Conservation (phyloP, 2,888 invertebrate genomes). For the Apantesis nais region DNA sequence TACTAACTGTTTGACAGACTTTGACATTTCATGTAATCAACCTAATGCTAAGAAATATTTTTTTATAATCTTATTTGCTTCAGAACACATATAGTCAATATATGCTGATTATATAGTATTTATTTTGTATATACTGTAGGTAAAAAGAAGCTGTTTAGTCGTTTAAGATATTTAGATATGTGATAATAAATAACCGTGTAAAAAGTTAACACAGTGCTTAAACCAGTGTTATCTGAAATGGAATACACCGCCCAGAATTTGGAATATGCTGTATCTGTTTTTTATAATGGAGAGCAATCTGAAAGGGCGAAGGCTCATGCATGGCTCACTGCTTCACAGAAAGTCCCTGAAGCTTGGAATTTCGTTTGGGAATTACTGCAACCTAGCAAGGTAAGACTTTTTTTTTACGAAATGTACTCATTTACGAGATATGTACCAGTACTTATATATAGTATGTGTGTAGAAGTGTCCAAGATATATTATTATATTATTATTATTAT, state of each 20-base stretch:
- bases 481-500: too few species aligned
- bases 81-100: neutral
- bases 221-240: slow-evolving; percentile 65
- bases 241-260: slow-evolving; percentile 88
- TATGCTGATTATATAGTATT: slow-evolving; percentile 4
- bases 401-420: neutral
- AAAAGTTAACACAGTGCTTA: neutral
- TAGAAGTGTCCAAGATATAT: too few species aligned
- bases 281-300: slow-evolving; percentile 86
- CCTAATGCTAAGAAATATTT: neutral
- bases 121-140: neutral
- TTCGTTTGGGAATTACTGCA: slow-evolving; percentile 96
- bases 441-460: too few species aligned
- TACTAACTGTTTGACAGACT: neutral
- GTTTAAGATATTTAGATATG: slow-evolving; percentile 8
- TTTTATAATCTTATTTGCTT: neutral
- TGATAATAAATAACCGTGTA: slow-evolving; percentile 5
- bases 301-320: slow-evolving; percentile 92
- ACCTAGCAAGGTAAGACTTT: slow-evolving; percentile 89
- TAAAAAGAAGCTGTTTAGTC: neutral
- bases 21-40: neutral
- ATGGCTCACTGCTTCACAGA: slow-evolving; percentile 94
- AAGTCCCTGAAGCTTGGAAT: slow-evolving; percentile 95
- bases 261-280: slow-evolving; percentile 89
- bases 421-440: too few species aligned